These are phyloP conservation scores for Gallirallus australis DNA, from an alignment of 2,797 vertebrate species.

Conservation along the genomic window DNA sequence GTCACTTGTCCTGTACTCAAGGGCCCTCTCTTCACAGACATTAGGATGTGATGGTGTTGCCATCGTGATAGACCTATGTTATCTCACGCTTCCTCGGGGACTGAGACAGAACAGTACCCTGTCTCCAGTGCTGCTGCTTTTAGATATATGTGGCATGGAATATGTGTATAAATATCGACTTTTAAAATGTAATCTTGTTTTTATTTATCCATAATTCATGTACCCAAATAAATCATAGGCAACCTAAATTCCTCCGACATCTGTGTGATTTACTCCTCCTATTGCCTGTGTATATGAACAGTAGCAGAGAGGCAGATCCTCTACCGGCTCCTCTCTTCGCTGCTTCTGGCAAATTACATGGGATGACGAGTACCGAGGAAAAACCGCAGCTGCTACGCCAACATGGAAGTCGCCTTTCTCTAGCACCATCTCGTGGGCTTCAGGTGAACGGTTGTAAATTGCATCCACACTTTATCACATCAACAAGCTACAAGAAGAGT, in stretches of 20 bases:
- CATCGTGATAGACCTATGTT: background rate
- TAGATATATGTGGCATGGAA: background rate
- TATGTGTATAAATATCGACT: background rate
- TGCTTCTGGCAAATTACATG: background rate
- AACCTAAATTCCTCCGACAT: fast-evolving
- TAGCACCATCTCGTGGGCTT: background rate
- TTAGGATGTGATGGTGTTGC: background rate
- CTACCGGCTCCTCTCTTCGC: background rate
- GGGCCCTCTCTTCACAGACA: background rate
- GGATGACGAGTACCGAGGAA: fast-evolving
- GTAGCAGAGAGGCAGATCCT: background rate
- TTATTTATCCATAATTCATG: background rate
- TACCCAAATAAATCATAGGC: background rate
- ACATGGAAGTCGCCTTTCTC: background rate
- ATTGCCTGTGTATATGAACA: background rate
- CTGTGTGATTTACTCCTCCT: background rate
- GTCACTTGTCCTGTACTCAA: background rate
- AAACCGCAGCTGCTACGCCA: fast-evolving
- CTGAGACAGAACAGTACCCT: background rate
- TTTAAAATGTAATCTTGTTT: background rate
- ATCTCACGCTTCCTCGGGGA: background rate
- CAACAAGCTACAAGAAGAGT: background rate
- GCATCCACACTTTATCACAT: background rate
- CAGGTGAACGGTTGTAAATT: background rate
- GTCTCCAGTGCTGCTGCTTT: background rate